phyloP scores from a whole-genome alignment of 2,888 invertebrate genomes.

The Callimorpha dominula region DNA sequence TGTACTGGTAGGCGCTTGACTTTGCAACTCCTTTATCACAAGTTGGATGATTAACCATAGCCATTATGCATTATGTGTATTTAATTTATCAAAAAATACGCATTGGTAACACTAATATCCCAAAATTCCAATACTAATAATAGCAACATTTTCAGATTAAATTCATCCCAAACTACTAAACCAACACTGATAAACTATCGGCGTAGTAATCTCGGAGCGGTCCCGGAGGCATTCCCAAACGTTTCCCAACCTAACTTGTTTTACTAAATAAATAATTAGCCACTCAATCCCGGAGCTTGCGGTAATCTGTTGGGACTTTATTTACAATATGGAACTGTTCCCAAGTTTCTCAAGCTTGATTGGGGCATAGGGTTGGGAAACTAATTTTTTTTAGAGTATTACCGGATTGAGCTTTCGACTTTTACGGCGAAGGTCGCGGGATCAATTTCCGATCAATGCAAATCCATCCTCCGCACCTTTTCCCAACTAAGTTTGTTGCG shows the following conservation, averaged over 20 bases:
- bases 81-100: too few species aligned
- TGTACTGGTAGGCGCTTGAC: too few species aligned
- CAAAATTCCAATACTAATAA: slow-evolving; percentile 13
- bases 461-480: too few species aligned
- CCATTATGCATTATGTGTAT: too few species aligned
- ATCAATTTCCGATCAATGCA: too few species aligned
- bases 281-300: slow-evolving; percentile 28
- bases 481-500: too few species aligned
- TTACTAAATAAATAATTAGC: slow-evolving; percentile 50
- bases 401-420: too few species aligned
- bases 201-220: slow-evolving; percentile 26
- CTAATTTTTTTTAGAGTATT: background rate
- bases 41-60: too few species aligned
- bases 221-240: slow-evolving; percentile 26
- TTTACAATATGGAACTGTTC: slow-evolving; percentile 10
- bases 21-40: too few species aligned
- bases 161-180: slow-evolving; percentile 21
- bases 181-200: slow-evolving; percentile 36
- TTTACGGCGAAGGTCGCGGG: too few species aligned
- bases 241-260: slow-evolving; percentile 30
- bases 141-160: slow-evolving; percentile 23
- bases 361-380: background rate
- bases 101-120: background rate
- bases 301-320: slow-evolving; percentile 37
- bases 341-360: slow-evolving; percentile 1